These are phyloP conservation scores for Tuberolachnus salignus DNA, from an alignment of 2,888 invertebrate genomes.

Conservation along the genomic window DNA sequence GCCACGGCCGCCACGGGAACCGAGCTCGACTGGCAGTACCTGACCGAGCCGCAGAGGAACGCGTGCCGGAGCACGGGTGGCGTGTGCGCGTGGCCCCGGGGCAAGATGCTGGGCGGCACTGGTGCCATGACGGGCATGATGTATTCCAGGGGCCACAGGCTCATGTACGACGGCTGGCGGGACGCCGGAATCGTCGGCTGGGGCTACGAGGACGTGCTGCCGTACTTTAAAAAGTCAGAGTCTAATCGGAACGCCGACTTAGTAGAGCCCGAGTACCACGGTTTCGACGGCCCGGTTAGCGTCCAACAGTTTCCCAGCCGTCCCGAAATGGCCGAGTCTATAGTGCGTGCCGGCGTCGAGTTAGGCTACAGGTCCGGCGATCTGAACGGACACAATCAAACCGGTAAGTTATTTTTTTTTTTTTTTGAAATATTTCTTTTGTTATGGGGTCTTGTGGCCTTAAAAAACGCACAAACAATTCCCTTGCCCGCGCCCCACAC, in stretches of 20 bases:
- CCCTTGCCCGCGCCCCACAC: too few species aligned
- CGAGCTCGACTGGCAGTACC: constrained; percentile 65
- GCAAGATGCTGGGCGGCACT: constrained; percentile 62
- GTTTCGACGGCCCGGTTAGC: constrained; percentile 62
- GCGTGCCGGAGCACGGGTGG: constrained; percentile 61
- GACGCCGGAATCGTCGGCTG: constrained; percentile 67
- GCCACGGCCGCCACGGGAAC: constrained; percentile 62
- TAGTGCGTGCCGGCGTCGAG: constrained; percentile 62
- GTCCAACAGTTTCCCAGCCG: constrained; percentile 63
- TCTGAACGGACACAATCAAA: constrained; percentile 61
- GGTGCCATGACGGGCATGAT: constrained; percentile 65
- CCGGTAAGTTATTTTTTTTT: constrained; percentile 43
- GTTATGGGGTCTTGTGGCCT: too few species aligned
- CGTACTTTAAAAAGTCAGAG: constrained; percentile 64
- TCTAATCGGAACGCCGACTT: constrained; percentile 61
- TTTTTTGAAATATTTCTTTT: too few species aligned
- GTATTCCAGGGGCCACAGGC: constrained; percentile 68
- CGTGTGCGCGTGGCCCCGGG: constrained; percentile 65
- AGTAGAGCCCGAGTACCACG: constrained; percentile 63
- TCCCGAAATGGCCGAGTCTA: constrained; percentile 62
- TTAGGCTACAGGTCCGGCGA: constrained; percentile 63
- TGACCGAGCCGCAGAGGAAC: constrained; percentile 64
- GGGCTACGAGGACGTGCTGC: constrained; percentile 63
- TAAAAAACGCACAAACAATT: too few species aligned
- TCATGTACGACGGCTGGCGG: constrained; percentile 76